Conservation (phyloP, 2,113 vertebrate species). For the Trochalopteron elliotii region DNA sequence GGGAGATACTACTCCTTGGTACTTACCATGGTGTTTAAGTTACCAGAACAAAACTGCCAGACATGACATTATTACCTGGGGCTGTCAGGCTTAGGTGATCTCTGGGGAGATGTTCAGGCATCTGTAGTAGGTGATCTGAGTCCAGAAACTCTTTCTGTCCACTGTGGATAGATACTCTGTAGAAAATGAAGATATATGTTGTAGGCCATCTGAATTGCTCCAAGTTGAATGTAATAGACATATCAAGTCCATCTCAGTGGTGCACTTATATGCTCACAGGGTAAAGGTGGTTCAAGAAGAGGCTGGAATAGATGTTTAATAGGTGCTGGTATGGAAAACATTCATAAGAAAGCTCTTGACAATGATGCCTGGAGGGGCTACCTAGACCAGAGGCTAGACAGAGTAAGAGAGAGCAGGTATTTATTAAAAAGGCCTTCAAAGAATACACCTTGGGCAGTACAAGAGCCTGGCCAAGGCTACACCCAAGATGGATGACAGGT, state of each 20-base stretch:
- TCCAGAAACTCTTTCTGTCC: background rate
- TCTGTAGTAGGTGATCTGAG: background rate
- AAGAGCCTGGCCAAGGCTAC: background rate
- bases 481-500: rapidly evolving
- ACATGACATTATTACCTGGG: background rate
- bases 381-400: background rate
- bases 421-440: background rate
- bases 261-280: rapidly evolving
- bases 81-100: background rate
- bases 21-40: background rate
- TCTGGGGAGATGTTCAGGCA: background rate
- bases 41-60: background rate
- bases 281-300: background rate
- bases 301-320: background rate
- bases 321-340: background rate
- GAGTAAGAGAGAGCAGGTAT: background rate
- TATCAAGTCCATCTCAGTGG: background rate
- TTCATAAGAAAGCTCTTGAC: background rate
- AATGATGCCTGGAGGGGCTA: background rate
- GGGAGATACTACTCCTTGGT: background rate
- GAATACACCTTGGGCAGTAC: background rate
- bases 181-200: background rate
- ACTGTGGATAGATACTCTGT: background rate
- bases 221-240: background rate
- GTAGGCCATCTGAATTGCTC: background rate